Conservation (phyloP, 1,140 invertebrate species). For the Lepidurus packardi region DNA sequence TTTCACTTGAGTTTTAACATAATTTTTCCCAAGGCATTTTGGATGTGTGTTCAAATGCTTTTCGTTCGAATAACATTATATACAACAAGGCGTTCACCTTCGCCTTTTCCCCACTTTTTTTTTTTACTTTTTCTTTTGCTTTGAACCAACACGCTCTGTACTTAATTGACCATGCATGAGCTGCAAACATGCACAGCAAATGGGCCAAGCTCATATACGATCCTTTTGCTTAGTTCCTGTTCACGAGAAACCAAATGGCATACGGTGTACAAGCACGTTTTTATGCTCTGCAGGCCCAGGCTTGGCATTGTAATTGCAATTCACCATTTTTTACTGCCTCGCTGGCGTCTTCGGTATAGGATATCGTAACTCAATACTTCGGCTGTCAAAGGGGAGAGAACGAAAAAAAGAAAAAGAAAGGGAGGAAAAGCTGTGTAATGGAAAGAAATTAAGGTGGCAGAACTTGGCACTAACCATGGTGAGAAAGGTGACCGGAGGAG, state of each 20-base stretch:
- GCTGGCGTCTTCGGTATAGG: background rate
- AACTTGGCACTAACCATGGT: background rate
- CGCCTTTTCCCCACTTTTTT: background rate
- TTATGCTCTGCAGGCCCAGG: constrained; percentile 4
- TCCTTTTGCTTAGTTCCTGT: background rate
- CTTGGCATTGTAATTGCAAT: background rate
- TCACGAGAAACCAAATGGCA: background rate
- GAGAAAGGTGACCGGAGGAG: background rate
- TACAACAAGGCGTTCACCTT: background rate
- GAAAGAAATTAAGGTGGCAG: constrained; percentile 21
- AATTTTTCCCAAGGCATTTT: too few relatives aligned
- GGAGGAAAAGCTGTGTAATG: background rate
- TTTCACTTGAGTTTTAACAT: too few relatives aligned
- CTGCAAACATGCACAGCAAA: constrained; percentile 8
- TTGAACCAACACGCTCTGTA: background rate
- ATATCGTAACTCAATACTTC: constrained; percentile 1
- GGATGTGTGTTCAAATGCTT: background rate
- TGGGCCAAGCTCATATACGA: background rate
- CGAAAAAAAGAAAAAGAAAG: background rate
- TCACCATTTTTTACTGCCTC: background rate
- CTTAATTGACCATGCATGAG: background rate
- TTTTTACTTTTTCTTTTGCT: background rate
- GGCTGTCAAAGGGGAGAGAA: background rate
- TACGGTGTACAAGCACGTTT: background rate
- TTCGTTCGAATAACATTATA: background rate